Conservation (phyloP, 2,113 vertebrate species). For the Ctenodactylus gundi region DNA sequence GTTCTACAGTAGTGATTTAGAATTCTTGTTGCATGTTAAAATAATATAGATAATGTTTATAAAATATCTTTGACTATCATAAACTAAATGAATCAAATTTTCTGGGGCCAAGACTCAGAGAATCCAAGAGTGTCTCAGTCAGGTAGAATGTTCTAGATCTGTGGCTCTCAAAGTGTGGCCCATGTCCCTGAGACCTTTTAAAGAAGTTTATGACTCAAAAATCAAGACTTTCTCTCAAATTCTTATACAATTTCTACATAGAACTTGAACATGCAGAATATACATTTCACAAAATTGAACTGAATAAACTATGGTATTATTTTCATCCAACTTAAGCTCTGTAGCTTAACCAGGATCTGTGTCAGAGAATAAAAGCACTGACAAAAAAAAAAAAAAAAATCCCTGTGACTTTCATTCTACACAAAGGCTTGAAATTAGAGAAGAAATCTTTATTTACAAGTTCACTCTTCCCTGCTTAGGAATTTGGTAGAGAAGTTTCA, state of each 20-base stretch:
- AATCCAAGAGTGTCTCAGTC: not conserved
- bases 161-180: not conserved
- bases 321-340: not conserved
- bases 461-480: slow-evolving; percentile 43
- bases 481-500: slow-evolving; percentile 53
- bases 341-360: not conserved
- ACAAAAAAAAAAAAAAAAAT: not conserved
- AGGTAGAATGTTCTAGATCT: not conserved
- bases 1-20: not conserved
- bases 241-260: not conserved
- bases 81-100: not conserved
- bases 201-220: not conserved
- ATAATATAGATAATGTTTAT: not conserved
- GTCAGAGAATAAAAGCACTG: not conserved
- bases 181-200: not conserved
- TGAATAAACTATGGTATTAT: not conserved
- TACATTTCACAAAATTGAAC: not conserved
- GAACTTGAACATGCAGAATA: not conserved
- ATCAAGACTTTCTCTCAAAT: not conserved
- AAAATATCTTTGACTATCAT: not conserved
- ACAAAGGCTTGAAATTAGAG: slow-evolving; percentile 32
- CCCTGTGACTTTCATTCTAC: slow-evolving; percentile 9
- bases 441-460: slow-evolving; percentile 52
- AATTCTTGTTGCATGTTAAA: not conserved
- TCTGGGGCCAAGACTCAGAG: not conserved